phyloP scores from a whole-genome alignment of 2,888 invertebrate species.

The Willowsia nigromaculata region DNA sequence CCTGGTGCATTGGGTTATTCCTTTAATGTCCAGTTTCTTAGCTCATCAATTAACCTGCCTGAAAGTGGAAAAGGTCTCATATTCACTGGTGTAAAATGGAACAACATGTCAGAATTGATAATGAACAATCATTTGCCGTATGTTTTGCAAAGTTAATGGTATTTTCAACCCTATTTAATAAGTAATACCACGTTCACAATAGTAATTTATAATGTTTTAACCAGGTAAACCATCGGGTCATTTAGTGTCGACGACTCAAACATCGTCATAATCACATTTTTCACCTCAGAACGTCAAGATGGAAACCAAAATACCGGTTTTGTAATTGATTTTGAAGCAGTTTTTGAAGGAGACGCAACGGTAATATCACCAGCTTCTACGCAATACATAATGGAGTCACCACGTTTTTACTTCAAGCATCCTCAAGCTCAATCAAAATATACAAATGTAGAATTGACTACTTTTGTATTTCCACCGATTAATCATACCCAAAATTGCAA shows the following conservation, averaged over 20 bases:
- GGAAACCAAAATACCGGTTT: not conserved
- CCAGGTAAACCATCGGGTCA: not conserved
- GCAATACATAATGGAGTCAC: not conserved
- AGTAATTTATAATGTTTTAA: not conserved
- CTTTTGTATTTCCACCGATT: not conserved
- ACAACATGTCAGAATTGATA: not conserved
- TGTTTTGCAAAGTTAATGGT: too few species aligned
- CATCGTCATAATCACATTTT: not conserved
- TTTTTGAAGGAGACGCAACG: not conserved
- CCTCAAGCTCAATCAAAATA: not conserved
- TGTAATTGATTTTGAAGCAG: not conserved
- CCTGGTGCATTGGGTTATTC: not conserved
- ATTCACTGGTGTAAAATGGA: not conserved
- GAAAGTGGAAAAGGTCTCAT: not conserved
- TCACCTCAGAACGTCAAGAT: not conserved
- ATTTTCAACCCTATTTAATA: not conserved
- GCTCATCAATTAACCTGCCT: not conserved
- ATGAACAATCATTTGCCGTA: too few species aligned
- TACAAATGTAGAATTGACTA: not conserved
- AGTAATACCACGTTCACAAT: not conserved
- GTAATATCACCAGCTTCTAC: not conserved
- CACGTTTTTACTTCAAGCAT: not conserved
- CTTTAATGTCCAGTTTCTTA: not conserved
- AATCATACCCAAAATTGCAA: not conserved
- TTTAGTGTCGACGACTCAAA: not conserved